Conservation (phyloP, 2,797 vertebrate species). For the Spizella passerina region DNA sequence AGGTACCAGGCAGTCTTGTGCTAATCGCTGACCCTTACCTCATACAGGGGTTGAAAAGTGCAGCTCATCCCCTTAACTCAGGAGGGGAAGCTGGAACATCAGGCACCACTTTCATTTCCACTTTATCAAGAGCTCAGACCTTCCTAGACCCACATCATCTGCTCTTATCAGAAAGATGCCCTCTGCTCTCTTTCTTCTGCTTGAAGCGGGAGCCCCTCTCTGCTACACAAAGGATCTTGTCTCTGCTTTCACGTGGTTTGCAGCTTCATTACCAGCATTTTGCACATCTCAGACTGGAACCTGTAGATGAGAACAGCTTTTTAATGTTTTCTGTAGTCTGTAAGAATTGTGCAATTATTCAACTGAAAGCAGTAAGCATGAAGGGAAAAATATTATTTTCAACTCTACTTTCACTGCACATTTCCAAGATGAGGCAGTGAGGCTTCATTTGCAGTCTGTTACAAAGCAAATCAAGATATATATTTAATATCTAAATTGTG, state of each 20-base stretch:
- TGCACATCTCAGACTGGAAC: slow-evolving; percentile 47
- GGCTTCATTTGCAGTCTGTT: slow-evolving; percentile 76
- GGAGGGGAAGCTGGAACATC: background rate
- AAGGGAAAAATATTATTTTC: slow-evolving; percentile 69
- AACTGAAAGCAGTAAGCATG: slow-evolving; percentile 70
- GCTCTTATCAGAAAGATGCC: background rate
- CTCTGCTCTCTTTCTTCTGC: background rate
- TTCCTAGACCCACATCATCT: background rate
- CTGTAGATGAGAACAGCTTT: slow-evolving; percentile 77
- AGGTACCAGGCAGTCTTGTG: background rate
- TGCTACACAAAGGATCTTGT: background rate
- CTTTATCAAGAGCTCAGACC: background rate
- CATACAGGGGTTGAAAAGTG: background rate
- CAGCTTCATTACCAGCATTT: slow-evolving; percentile 40
- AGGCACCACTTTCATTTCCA: background rate
- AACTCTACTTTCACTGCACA: slow-evolving; percentile 63
- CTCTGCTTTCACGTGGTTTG: background rate
- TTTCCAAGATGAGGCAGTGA: slow-evolving; percentile 68
- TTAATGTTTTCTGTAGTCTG: slow-evolving; percentile 75
- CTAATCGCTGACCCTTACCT: background rate
- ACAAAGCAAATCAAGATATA: slow-evolving; percentile 73
- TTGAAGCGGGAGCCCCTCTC: background rate
- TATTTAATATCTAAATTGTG: slow-evolving; percentile 67
- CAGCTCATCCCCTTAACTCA: background rate
- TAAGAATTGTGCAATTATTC: slow-evolving; percentile 74